phyloP scores from a whole-genome alignment of 2,797 vertebrate species.

The Gambusia yucatana region DNA sequence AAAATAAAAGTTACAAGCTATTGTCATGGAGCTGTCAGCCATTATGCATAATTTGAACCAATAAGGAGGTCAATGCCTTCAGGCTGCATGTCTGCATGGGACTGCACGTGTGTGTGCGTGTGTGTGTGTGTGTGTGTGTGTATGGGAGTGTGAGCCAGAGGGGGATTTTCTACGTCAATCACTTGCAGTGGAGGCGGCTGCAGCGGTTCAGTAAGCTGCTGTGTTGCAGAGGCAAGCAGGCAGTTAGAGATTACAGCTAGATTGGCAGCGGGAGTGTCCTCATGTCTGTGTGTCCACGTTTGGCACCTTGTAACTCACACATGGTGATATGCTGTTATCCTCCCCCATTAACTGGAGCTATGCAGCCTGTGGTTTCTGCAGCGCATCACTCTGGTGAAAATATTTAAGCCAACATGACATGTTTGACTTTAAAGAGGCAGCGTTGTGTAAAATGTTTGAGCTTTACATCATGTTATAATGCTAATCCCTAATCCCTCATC shows the following conservation, averaged over 20 bases:
- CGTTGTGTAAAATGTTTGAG: too few species aligned
- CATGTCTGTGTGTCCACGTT: conserved; percentile 26
- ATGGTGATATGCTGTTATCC: conserved; percentile 41
- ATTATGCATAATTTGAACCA: conserved; percentile 36
- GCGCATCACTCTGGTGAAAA: conserved; percentile 24
- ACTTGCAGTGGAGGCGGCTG: conserved; percentile 52
- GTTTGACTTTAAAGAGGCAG: conserved; percentile 26
- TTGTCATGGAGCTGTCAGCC: conserved; percentile 26
- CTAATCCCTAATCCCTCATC: too few species aligned
- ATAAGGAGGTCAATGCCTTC: conserved; percentile 69
- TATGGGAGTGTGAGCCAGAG: conserved; percentile 35
- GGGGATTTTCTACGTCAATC: conserved; percentile 70
- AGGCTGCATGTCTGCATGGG: conserved; percentile 51
- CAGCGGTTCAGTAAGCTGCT: conserved; percentile 72
- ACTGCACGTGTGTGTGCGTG: conserved; percentile 16
- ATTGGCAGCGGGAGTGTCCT: conserved; percentile 35
- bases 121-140: conserved; percentile 29
- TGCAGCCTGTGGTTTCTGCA: conserved; percentile 20
- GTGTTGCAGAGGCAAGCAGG: conserved; percentile 65
- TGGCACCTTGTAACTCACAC: conserved; percentile 29
- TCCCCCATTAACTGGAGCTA: conserved; percentile 14
- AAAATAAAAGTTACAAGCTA: conserved; percentile 26
- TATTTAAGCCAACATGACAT: conserved; percentile 4
- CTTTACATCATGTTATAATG: too few species aligned
- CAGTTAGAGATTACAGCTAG: conserved; percentile 72